phyloP scores from a whole-genome alignment of 2,797 vertebrate genomes.

The Sebastes iracundus region DNA sequence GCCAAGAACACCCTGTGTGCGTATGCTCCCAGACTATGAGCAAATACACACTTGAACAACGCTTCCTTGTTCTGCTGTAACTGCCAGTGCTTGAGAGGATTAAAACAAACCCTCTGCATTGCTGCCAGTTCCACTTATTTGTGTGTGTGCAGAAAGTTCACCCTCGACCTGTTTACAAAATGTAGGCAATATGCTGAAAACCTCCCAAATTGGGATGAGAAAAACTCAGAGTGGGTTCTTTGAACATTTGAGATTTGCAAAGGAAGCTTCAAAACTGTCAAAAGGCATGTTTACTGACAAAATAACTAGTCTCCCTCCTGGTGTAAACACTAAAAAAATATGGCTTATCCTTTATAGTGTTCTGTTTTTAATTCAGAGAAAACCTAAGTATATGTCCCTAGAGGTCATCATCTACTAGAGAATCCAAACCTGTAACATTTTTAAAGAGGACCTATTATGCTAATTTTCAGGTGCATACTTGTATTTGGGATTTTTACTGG shows the following conservation, averaged over 20 bases:
- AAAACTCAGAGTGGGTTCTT: background rate
- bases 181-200: slow-evolving; percentile 29
- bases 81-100: slow-evolving; percentile 76
- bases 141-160: slow-evolving; percentile 55
- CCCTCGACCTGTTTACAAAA: slow-evolving; percentile 51
- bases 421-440: slow-evolving; percentile 7
- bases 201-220: background rate
- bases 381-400: background rate
- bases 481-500: too few species aligned
- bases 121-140: slow-evolving; percentile 64
- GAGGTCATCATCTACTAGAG: background rate
- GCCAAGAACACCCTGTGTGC: slow-evolving; percentile 77
- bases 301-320: background rate
- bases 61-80: slow-evolving; percentile 80
- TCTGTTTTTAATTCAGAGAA: background rate
- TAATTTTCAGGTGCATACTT: too few species aligned
- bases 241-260: background rate
- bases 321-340: background rate
- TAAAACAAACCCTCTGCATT: slow-evolving; percentile 74
- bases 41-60: slow-evolving; percentile 82
- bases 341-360: background rate
- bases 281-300: background rate
- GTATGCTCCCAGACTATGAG: slow-evolving; percentile 76
- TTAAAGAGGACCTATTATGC: too few species aligned
- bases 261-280: background rate